phyloP scores from a whole-genome alignment of 2,797 vertebrate genomes.

The Notamacropus eugenii region DNA sequence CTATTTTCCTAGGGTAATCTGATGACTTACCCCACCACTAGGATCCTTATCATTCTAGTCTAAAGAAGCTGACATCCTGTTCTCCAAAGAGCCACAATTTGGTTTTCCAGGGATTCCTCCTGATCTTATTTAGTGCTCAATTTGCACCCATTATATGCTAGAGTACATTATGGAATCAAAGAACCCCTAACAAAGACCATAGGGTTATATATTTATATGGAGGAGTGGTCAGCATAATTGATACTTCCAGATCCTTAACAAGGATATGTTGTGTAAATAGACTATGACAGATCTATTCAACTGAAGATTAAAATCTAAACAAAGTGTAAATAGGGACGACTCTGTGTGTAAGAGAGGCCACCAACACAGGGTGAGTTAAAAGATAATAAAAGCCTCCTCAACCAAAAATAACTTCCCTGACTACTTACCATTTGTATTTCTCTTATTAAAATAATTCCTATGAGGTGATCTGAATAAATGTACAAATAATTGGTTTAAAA shows the following conservation, averaged over 20 bases:
- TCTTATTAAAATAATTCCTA: neutral
- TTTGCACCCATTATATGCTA: neutral
- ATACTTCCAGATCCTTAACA: conserved; percentile 11
- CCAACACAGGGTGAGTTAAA: neutral
- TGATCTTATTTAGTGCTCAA: neutral
- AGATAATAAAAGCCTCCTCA: neutral
- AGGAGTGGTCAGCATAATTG: conserved; percentile 37
- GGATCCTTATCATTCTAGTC: neutral
- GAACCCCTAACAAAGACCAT: neutral
- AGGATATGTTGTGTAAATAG: neutral
- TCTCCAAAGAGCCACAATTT: neutral
- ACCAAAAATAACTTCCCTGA: neutral
- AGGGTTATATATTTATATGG: conserved; percentile 8
- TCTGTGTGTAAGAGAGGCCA: neutral
- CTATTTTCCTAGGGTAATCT: neutral
- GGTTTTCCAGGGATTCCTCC: neutral
- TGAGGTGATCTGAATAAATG: neutral
- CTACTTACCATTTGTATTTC: neutral
- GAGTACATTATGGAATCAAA: neutral
- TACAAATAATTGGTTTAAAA: neutral
- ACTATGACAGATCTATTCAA: neutral
- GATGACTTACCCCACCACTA: neutral
- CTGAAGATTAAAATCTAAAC: conserved; percentile 22
- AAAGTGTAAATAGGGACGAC: neutral
- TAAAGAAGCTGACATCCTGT: neutral